phyloP scores from a whole-genome alignment of 2,113 vertebrate species.

The Herpetotheres cachinnans region DNA sequence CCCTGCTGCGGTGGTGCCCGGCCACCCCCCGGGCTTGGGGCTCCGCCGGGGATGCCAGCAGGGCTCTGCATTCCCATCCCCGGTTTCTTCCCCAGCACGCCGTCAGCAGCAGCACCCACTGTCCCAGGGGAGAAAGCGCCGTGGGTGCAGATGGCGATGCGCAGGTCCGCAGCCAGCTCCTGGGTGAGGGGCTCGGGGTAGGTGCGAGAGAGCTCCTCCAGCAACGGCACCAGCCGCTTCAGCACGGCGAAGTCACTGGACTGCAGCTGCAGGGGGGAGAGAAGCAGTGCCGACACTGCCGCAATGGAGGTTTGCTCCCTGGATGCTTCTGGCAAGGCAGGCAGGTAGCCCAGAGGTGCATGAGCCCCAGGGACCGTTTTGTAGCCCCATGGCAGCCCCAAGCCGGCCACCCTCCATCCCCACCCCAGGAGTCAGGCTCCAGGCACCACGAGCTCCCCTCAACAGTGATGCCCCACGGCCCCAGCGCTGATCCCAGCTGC shows the following conservation, averaged over 20 bases:
- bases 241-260: conserved; percentile 78
- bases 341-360: background rate
- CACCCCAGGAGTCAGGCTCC: accelerated
- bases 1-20: accelerated
- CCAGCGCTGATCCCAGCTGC: accelerated
- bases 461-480: accelerated
- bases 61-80: background rate
- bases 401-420: accelerated
- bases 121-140: conserved; percentile 75
- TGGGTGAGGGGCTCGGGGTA: conserved; percentile 84
- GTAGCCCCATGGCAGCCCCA: accelerated
- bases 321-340: background rate
- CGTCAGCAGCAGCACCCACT: background rate
- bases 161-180: conserved; percentile 85
- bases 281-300: accelerated
- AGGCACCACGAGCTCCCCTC: accelerated
- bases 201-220: conserved; percentile 78
- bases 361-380: background rate
- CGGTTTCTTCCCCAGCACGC: background rate
- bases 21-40: background rate
- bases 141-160: conserved; percentile 84
- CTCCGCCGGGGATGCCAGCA: accelerated
- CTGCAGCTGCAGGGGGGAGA: conserved; percentile 70
- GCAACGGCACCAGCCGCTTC: conserved; percentile 75
- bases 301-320: accelerated